Conservation (phyloP, 92 coral and sea anemone species). For the Nematostella vectensis region DNA sequence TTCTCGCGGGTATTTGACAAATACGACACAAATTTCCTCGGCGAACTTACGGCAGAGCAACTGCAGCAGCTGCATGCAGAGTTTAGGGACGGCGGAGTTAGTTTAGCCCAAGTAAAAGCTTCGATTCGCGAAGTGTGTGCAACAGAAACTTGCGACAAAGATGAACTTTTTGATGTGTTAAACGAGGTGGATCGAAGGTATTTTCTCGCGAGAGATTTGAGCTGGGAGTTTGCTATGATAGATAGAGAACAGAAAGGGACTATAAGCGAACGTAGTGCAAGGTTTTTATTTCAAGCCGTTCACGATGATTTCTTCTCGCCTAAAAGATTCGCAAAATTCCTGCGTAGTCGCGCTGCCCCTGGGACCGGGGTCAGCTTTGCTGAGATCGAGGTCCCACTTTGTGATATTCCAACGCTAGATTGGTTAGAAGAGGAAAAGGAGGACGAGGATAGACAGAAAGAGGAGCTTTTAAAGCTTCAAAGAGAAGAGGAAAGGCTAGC, state of each 20-base stretch:
- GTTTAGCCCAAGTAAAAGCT: slow-evolving; percentile 80
- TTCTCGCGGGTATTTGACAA: slow-evolving; percentile 57
- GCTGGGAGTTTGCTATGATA: slow-evolving; percentile 94
- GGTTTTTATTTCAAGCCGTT: slow-evolving; percentile 91
- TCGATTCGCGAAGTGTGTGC: slow-evolving; percentile 82
- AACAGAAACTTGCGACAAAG: slow-evolving; percentile 79
- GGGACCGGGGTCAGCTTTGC: slow-evolving; percentile 94
- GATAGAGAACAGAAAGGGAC: slow-evolving; percentile 90
- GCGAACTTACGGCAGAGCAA: slow-evolving; percentile 81
- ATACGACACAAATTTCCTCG: slow-evolving; percentile 61
- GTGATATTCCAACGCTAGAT: slow-evolving; percentile 86
- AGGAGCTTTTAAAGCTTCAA: slow-evolving; percentile 38
- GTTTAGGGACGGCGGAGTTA: slow-evolving; percentile 81
- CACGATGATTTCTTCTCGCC: slow-evolving; percentile 93
- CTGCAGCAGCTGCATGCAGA: slow-evolving; percentile 66
- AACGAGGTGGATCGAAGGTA: slow-evolving; percentile 98
- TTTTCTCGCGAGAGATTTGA: slow-evolving; percentile 80
- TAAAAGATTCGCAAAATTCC: slow-evolving; percentile 81
- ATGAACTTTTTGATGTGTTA: slow-evolving; percentile 80
- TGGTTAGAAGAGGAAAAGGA: slow-evolving; percentile 93
- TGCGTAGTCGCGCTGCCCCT: slow-evolving; percentile 87
- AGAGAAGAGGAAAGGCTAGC: slow-evolving; percentile 55
- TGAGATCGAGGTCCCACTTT: slow-evolving; percentile 93
- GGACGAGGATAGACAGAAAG: slow-evolving; percentile 76
- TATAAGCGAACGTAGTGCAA: slow-evolving; percentile 79